phyloP scores from a whole-genome alignment of 2,113 vertebrate species.

The Craseonycteris thonglongyai region DNA sequence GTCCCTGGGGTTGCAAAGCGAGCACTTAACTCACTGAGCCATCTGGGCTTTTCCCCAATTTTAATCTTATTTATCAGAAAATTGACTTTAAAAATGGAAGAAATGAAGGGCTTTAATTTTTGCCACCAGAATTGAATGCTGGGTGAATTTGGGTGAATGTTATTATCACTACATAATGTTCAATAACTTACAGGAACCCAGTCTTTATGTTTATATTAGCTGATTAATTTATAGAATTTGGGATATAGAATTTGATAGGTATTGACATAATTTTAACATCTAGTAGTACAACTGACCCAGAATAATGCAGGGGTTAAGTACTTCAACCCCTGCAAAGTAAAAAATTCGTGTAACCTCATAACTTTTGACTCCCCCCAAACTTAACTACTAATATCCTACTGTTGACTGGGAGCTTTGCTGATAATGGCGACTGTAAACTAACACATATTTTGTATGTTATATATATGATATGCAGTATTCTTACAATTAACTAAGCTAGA shows the following conservation, averaged over 20 bases:
- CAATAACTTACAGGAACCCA: neutral
- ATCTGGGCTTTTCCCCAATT: too few relatives aligned
- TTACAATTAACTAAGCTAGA: neutral
- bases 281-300: neutral
- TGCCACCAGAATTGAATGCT: neutral
- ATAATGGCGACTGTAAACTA: neutral
- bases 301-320: neutral
- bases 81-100: neutral
- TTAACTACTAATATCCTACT: neutral
- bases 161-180: neutral
- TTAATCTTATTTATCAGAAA: conserved; percentile 3
- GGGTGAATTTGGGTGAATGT: neutral
- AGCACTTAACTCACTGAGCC: too few relatives aligned
- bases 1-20: too few relatives aligned
- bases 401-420: neutral
- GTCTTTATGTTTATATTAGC: neutral
- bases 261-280: neutral
- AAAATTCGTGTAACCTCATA: neutral
- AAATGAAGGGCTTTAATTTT: conserved; percentile 3
- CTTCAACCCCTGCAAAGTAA: neutral
- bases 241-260: neutral
- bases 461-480: neutral
- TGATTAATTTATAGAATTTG: neutral
- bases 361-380: neutral
- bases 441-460: neutral